A percentile compares a stretch with the other conserved stretches of the same genome.
These are phyloP conservation scores for Psittacula echo DNA, from an alignment of 2,797 vertebrate species.

Conservation along the genomic window DNA sequence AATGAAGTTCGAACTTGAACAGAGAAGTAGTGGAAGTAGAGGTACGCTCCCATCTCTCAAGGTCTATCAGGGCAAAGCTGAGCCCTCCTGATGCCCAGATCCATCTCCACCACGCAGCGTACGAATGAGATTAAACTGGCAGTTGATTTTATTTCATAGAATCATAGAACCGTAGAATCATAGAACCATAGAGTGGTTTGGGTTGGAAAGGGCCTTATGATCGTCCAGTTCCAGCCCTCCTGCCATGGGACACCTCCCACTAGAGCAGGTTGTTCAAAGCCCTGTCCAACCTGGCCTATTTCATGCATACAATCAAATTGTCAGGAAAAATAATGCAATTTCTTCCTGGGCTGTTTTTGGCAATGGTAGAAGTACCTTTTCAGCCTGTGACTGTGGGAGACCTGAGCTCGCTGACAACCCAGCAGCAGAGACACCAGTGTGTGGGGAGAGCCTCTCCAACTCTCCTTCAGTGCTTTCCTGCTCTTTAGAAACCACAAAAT, in stretches of 20 bases:
- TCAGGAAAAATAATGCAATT: neutral
- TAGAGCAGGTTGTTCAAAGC: neutral
- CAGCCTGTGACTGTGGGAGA: neutral
- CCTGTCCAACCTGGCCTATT: neutral
- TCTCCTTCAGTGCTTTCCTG: neutral
- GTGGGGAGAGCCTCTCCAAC: neutral
- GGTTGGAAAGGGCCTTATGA: neutral
- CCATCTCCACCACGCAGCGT: neutral
- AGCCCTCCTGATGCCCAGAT: neutral
- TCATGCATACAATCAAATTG: neutral
- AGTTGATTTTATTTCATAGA: neutral
- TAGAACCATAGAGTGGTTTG: neutral
- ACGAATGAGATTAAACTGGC: neutral
- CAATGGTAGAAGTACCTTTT: neutral
- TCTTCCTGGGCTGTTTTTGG: neutral
- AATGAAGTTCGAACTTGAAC: neutral
- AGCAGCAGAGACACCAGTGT: accelerated
- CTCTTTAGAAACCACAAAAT: neutral
- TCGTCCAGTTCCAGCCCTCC: neutral
- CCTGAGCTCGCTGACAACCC: neutral
- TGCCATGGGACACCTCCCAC: neutral
- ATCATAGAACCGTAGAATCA: neutral
- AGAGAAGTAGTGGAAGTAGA: neutral
- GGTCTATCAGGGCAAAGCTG: neutral
- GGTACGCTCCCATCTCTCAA: neutral